Base-by-base conservation (phyloP, 1,140 invertebrate species). In the Ylistrum balloti region DNA sequence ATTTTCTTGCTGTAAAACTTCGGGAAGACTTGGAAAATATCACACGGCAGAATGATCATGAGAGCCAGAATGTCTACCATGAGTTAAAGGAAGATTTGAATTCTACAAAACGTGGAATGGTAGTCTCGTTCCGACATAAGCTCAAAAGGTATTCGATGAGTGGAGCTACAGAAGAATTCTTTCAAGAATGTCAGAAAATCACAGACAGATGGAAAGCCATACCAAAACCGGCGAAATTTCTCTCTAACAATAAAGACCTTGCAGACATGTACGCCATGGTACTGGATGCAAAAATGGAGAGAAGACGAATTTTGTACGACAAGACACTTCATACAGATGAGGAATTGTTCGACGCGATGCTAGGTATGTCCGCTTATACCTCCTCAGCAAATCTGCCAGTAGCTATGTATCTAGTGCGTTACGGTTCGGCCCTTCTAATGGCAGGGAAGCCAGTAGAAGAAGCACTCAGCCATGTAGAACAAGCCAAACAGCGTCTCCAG, bases 241-340 rank as follows among this genome's bases (percentile, higher is more conserved):
- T 74, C 56, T 22, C 86, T 0, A 32, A 86, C 41, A 33, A 41
- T 20, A 13, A 3, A 41, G 33, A 41, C 13, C 41, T 86, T 13
- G 85, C 88, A 22, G 88, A 89, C 33, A 89, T 89, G 88, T 89
- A 89, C 41, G 86, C 86, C 88, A 89, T 89, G 88, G 85, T 86
- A 22, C 41, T 89, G 17, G 88, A 89, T 33, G 74, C 88, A 11
- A 38, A 35, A 33, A 41, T 89, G 33, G 88, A 89, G 86, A 34
- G 86, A 45, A 74, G 88, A 28, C 88, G 88, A 15, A 32, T 89
- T 13, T 22, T 89, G 13, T 86, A 85, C 41, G 88, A 89, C 34
- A 38, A 32, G n/a, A 86, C 22, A 0, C 35, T 89, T 11, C 32
- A 85, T 32, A 33, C 86, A 9, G 88, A 89, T 33, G 35, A 89